A percentile compares a stretch with the other conserved stretches of the same genome.
These are phyloP conservation scores for Andrena haemorrhoa DNA, from an alignment of 2,888 invertebrate species.

Conservation along the genomic window DNA sequence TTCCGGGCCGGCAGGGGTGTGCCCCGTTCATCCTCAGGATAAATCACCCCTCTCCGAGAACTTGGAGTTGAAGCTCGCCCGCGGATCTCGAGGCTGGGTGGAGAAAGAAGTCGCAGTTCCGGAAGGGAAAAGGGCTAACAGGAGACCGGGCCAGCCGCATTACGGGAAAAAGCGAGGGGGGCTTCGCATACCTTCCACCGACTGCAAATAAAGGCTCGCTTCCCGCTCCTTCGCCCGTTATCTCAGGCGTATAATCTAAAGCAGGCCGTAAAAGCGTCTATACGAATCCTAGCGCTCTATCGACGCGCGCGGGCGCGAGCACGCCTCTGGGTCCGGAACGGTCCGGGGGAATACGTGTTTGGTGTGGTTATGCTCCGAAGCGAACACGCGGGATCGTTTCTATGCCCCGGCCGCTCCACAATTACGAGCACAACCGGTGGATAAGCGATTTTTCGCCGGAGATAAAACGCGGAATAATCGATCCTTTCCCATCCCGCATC, in stretches of 20 bases:
- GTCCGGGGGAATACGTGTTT: slow-evolving; percentile 76
- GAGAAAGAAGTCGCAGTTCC: slow-evolving; percentile 50
- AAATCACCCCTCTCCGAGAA: slow-evolving; percentile 55
- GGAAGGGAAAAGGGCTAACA: slow-evolving; percentile 44
- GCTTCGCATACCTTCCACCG: slow-evolving; percentile 63
- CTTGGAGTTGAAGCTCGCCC: slow-evolving; percentile 32
- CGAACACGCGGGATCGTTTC: slow-evolving; percentile 54
- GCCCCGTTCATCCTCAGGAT: slow-evolving; percentile 49
- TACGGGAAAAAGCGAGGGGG: slow-evolving; percentile 56
- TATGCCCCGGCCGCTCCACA: slow-evolving; percentile 43
- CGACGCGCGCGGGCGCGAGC: slow-evolving; percentile 18
- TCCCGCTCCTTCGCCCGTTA: slow-evolving; percentile 72
- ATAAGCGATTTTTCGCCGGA: slow-evolving; percentile 54
- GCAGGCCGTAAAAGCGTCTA: slow-evolving; percentile 79
- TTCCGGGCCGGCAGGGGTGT: slow-evolving; percentile 18
- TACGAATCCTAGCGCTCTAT: slow-evolving; percentile 64
- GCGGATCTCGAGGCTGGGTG: slow-evolving; percentile 16
- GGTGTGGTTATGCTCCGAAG: slow-evolving; percentile 66
- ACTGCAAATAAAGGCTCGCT: slow-evolving; percentile 70
- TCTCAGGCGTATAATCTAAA: slow-evolving; percentile 81
- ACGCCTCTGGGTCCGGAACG: slow-evolving; percentile 19
- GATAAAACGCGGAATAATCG: slow-evolving; percentile 45
- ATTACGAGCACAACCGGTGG: slow-evolving; percentile 44
- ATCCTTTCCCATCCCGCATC: slow-evolving; percentile 12
- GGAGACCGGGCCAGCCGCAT: slow-evolving; percentile 44